Evolutionary conservation across 2,797 vertebrate genomes (phyloP).

Genomic region (Staurois parvus): DNA sequence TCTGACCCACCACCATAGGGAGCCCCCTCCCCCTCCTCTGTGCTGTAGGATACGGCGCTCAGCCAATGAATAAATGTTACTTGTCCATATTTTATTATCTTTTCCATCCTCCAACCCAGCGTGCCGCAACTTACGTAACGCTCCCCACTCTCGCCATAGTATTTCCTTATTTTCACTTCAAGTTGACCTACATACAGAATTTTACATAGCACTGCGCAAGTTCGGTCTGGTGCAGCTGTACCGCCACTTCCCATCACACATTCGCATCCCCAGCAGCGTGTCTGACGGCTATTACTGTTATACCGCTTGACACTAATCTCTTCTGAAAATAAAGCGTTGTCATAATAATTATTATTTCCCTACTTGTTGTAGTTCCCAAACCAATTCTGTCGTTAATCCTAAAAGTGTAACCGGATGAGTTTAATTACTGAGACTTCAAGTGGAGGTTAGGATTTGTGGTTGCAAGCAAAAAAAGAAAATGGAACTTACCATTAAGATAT

Average conservation of each 20-base stretch:
- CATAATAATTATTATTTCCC: background rate
- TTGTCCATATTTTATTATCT: conserved; percentile 36
- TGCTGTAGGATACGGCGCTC: background rate
- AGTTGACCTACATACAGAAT: conserved; percentile 46
- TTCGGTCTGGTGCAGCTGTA: background rate
- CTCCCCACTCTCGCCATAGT: conserved; percentile 14
- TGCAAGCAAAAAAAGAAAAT: no score
- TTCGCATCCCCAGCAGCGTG: background rate
- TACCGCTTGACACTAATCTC: background rate
- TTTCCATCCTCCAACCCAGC: background rate
- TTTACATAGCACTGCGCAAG: background rate
- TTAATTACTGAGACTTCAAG: background rate
- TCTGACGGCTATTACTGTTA: background rate
- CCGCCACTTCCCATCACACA: background rate
- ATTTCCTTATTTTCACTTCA: conserved; percentile 18
- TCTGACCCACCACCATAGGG: background rate
- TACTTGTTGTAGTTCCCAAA: background rate
- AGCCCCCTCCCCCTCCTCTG: background rate
- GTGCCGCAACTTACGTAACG: conserved; percentile 24
- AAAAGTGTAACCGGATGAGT: background rate
- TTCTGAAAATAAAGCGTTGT: background rate
- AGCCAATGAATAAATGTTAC: background rate
- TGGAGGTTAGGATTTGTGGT: no score
- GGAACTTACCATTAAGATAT: background rate
- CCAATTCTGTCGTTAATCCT: background rate